These are phyloP conservation scores for Vollenhovia emeryi DNA, from an alignment of 1,140 invertebrate genomes.

Conservation along the genomic window DNA sequence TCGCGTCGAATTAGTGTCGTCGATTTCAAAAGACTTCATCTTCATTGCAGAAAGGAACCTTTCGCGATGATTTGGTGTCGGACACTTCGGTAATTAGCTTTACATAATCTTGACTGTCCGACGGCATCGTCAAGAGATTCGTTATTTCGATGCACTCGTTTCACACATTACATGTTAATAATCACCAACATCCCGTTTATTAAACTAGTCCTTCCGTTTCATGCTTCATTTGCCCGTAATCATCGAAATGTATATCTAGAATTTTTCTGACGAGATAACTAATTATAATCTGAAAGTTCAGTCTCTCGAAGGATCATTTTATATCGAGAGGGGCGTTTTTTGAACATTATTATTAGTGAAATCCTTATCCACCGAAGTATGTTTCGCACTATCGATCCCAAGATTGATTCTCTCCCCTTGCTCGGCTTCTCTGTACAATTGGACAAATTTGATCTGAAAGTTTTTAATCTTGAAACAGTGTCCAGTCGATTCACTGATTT, in stretches of 20 bases:
- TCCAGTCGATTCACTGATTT: not conserved
- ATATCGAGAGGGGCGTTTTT: not conserved
- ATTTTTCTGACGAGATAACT: not conserved
- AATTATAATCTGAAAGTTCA: not conserved
- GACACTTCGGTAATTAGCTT: constrained; percentile 32
- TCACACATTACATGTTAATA: constrained; percentile 25
- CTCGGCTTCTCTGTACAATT: not conserved
- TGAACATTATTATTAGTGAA: not conserved
- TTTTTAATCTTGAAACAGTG: not conserved
- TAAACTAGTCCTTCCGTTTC: not conserved
- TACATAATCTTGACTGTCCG: constrained; percentile 22
- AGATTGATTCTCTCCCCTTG: not conserved
- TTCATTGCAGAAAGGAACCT: constrained; percentile 13
- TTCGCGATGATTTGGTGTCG: not conserved
- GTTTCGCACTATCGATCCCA: not conserved
- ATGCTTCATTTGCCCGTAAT: constrained; percentile 14
- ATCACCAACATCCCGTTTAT: not conserved
- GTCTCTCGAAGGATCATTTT: not conserved
- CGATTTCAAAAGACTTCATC: constrained; percentile 25
- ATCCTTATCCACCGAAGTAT: not conserved
- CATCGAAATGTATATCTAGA: not conserved
- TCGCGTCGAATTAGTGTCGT: constrained; percentile 28
- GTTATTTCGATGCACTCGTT: not conserved
- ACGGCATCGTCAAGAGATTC: constrained; percentile 48
- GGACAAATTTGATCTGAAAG: not conserved